phyloP scores from a whole-genome alignment of 1,140 invertebrate genomes.

The Cepaea nemoralis region DNA sequence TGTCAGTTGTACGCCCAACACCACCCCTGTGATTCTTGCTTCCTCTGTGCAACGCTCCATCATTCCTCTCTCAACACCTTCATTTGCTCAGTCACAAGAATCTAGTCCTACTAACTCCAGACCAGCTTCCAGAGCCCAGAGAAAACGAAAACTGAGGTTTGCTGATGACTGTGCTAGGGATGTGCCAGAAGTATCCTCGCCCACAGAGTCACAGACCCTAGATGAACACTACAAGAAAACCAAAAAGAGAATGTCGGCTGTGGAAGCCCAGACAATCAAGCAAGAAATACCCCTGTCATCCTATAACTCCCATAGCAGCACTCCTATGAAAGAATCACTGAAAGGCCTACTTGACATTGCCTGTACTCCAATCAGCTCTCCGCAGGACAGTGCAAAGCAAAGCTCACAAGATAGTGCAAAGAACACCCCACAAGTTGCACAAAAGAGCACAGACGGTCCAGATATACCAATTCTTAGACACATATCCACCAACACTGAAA shows the following conservation, averaged over 20 bases:
- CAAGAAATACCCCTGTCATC: conserved; percentile 9
- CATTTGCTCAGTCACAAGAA: not conserved
- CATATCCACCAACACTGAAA: conserved; percentile 55
- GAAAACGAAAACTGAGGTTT: conserved; percentile 11
- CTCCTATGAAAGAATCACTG: conserved; percentile 46
- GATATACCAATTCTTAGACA: conserved; percentile 43
- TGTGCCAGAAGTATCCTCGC: not conserved
- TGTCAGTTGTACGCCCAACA: not conserved
- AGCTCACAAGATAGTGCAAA: conserved; percentile 41
- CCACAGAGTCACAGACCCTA: not conserved
- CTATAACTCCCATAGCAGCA: conserved; percentile 48
- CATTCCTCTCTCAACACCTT: not conserved
- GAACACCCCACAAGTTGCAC: not conserved
- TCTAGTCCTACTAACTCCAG: not conserved
- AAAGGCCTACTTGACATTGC: conserved; percentile 48
- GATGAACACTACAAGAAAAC: not conserved
- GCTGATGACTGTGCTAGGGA: not conserved
- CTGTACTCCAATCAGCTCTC: conserved; percentile 51
- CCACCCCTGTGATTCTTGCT: not conserved
- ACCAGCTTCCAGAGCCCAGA: not conserved
- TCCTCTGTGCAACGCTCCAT: not conserved
- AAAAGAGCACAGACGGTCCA: not conserved
- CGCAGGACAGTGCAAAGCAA: conserved; percentile 2
- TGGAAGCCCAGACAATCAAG: not conserved
- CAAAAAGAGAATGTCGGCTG: not conserved